phyloP scores from a whole-genome alignment of 2,797 vertebrate genomes.

The Cryptoblepharus egeriae region DNA sequence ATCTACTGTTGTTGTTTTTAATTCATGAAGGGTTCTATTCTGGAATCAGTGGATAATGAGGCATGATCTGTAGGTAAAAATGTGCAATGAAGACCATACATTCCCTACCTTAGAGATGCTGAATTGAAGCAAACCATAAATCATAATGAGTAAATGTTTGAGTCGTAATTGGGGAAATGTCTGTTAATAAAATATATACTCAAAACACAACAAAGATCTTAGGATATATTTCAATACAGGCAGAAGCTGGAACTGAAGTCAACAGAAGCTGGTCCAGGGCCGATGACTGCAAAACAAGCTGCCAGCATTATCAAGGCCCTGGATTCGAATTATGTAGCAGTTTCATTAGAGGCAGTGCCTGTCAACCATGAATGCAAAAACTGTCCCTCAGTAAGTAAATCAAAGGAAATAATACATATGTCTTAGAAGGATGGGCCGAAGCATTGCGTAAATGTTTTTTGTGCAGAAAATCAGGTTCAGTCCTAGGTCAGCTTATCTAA shows the following conservation, averaged over 20 bases:
- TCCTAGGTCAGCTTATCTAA: no score
- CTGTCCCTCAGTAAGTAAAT: constrained; percentile 87
- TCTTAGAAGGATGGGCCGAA: fast-evolving
- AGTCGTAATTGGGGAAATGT: fast-evolving
- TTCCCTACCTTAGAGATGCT: not conserved
- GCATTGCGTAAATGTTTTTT: no score
- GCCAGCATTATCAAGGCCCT: constrained; percentile 81
- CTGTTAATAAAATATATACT: constrained; percentile 7
- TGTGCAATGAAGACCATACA: not conserved
- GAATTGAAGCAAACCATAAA: not conserved
- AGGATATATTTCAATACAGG: constrained; percentile 71
- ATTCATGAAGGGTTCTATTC: no score
- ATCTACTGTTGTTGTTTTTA: no score
- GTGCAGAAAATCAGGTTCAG: no score
- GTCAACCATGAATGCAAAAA: constrained; percentile 82
- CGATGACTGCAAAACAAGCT: constrained; percentile 85
- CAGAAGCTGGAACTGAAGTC: constrained; percentile 86
- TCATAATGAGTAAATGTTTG: fast-evolving
- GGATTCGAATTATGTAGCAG: constrained; percentile 82
- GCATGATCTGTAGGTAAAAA: constrained; percentile 4
- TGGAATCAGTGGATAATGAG: no score
- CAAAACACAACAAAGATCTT: not conserved
- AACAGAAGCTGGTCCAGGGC: constrained; percentile 81
- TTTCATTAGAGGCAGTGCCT: constrained; percentile 84
- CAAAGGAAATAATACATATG: not conserved